Evolutionary conservation across 2,888 invertebrate genomes (phyloP).

Genomic region (Orthosia incerta): DNA sequence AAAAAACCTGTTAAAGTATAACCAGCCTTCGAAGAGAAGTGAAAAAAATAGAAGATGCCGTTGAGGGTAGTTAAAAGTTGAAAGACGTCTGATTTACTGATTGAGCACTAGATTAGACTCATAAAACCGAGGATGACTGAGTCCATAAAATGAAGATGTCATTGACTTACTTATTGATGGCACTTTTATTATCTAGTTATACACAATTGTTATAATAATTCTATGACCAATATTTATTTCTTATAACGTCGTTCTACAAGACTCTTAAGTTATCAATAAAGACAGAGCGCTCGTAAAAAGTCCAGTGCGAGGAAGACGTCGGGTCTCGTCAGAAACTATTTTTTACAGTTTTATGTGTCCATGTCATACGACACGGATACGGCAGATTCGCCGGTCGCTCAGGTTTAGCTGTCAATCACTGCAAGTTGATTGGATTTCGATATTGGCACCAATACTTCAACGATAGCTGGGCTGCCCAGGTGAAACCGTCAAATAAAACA

Average conservation of each 20-base stretch:
- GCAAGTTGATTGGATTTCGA: constrained; percentile 85
- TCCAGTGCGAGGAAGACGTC: constrained; percentile 23
- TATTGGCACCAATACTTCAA: constrained; percentile 80
- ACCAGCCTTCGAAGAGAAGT: too few relatives aligned
- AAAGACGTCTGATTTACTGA: not conserved
- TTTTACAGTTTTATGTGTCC: constrained; percentile 51
- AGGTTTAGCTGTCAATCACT: constrained; percentile 83
- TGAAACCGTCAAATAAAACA: constrained; percentile 58
- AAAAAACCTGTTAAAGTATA: not conserved
- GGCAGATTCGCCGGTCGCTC: constrained; percentile 68
- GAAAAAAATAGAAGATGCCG: not conserved
- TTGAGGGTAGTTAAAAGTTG: not conserved
- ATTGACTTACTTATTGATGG: not conserved
- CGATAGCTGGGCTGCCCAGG: constrained; percentile 67
- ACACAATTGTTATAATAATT: constrained; percentile 22
- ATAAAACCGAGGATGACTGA: not conserved
- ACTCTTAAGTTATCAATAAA: constrained; percentile 29
- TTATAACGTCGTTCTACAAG: constrained; percentile 10
- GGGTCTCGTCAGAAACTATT: constrained; percentile 35
- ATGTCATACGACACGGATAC: constrained; percentile 53
- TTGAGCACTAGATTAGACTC: not conserved
- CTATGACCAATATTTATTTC: constrained; percentile 32
- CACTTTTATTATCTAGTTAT: not conserved
- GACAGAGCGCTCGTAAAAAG: constrained; percentile 15
- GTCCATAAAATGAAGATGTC: constrained; percentile 16